Evolutionary conservation across 2,888 invertebrate genomes (phyloP), one percentile per base, ranked within the genome.

Genomic region (Sarcophaga subvicina): DNA sequence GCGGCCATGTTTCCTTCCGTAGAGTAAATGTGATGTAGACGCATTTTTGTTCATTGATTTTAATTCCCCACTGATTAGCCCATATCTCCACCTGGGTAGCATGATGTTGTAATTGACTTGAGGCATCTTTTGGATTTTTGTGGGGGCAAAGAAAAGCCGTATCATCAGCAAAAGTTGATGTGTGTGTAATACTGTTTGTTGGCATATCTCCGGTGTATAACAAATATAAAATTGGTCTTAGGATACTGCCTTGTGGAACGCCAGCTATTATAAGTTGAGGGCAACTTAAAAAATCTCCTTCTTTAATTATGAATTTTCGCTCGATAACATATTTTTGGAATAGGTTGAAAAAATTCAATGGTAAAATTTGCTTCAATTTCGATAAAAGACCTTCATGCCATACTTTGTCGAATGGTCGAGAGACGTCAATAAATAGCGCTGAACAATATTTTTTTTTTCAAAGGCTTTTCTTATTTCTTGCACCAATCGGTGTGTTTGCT

Each of bases 181-280:
- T 66, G 17, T 12, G 66, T 11, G n/a, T 66, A 11, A 4, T 14
- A 66, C 27, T 66, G 27, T 8, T 27, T 12, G 27, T 66, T 66
- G 66, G 66, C 27, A 66, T 66, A 17, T 66, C 62, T 62, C 20
- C 62, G n/a, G 62, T 17, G 62, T 62, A 62, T n/a, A 62, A 8
- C 17, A 62, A 14, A n/a, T 62, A 62, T n/a, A 62, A n/a, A 12
- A 62, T 62, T 62, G 62, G 62, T 20, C 66, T 37, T 27, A 66
- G 17, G 5, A 66, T 66, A 27, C 66, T 66, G 2, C 37, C 66
- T 11, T 66, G 27, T 14, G 66, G 27, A 17, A 66, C 66, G 0
- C 66, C 66, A 27, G 66, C 66, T 6, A 14, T 14, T 10, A 66
- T 66, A 14, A 5, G 27, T 27, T 66, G 25, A 14, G 66, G 27